These are phyloP conservation scores for Dorcus hopei DNA, from an alignment of 2,888 invertebrate species.

Conservation along the genomic window DNA sequence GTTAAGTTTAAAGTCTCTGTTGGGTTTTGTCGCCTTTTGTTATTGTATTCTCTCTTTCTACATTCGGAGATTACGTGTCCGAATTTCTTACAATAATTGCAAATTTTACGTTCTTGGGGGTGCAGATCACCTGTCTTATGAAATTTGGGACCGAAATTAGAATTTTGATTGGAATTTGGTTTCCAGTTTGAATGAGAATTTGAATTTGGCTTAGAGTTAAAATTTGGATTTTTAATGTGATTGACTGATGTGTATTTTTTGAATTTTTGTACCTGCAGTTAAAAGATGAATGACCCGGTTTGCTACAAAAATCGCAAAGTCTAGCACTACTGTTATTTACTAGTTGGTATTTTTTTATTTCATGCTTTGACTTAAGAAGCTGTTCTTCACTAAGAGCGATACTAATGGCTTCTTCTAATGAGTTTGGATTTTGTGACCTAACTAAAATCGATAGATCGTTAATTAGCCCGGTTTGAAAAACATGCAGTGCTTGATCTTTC, in stretches of 20 bases:
- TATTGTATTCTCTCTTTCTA: slow-evolving; percentile 25
- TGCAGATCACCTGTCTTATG: no score
- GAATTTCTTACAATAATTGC: slow-evolving; percentile 21
- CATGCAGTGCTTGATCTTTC: slow-evolving; percentile 33
- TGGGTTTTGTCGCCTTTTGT: slow-evolving; percentile 6
- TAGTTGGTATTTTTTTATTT: slow-evolving; percentile 4
- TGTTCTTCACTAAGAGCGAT: slow-evolving; percentile 32
- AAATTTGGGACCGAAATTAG: no score
- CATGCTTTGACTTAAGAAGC: background rate
- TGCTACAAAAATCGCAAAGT: slow-evolving; percentile 8
- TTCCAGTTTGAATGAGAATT: no score
- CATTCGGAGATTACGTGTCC: slow-evolving; percentile 21
- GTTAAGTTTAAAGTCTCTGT: slow-evolving; percentile 2
- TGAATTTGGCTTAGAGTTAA: no score
- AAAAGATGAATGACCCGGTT: slow-evolving; percentile 6
- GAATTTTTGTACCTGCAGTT: slow-evolving; percentile 5
- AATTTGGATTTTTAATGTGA: no score
- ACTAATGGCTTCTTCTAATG: slow-evolving; percentile 32
- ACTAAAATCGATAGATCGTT: slow-evolving; percentile 33
- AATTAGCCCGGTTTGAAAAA: slow-evolving; percentile 33
- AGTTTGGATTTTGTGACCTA: slow-evolving; percentile 32
- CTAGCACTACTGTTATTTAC: slow-evolving; percentile 1
- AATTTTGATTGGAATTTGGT: no score
- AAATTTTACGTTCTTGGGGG: slow-evolving; percentile 2
- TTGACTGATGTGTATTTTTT: no score